Evolutionary conservation across 64 coral and sea anemone species (phyloP), one percentile per base, ranked within the genome.

Genomic region (Orbicella faveolata): DNA sequence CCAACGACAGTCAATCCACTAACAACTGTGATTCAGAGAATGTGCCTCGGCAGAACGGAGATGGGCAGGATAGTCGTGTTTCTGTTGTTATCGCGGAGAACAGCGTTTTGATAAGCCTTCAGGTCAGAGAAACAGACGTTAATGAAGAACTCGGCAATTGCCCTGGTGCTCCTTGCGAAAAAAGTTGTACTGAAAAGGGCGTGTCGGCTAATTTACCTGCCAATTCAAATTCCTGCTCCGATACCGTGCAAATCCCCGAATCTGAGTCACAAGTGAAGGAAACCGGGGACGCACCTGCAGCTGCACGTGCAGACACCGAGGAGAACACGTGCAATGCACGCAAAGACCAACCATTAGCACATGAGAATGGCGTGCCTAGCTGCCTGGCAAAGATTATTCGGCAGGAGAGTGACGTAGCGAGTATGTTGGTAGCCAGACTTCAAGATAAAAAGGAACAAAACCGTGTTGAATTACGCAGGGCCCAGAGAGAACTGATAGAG

Each of bases 361-460:
- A 36, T 85, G 64, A 72, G 36, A 73, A 85, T 85, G 39, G 21
- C 7, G 37, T 44, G 36, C 16, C 63, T 18, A 85, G 82, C 41
- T 48, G 64, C 41, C 82, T 85, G 15, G 63, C 65, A 52, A 85
- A 65, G 39, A 19, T 85, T 21, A 85, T 85, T 70, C 82, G 82
- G 6, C 17, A 85, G 39, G 82, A 85, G 39, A 85, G 63, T 72
- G 82, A 85, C n/a, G 64, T 85, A 0, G 82, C 82, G 23, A 85
- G 82, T 26, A 85, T 85, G 63, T 30, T 85, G 65, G 82, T 85
- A 4, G 82, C 82, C 21, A 70, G 82, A 44, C 82, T 85, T 85
- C 82, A 85, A 53, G 82, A 85, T 67, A 85, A 85, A 52, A 85
- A 85, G 20, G 82, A 70, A n/a, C 82, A 52, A 72, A 85, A 69